Percentiles rank a stretch among this genome's conserved stretches.
Conservation (phyloP, 1,140 invertebrate genomes). For the Procambarus clarkii region DNA sequence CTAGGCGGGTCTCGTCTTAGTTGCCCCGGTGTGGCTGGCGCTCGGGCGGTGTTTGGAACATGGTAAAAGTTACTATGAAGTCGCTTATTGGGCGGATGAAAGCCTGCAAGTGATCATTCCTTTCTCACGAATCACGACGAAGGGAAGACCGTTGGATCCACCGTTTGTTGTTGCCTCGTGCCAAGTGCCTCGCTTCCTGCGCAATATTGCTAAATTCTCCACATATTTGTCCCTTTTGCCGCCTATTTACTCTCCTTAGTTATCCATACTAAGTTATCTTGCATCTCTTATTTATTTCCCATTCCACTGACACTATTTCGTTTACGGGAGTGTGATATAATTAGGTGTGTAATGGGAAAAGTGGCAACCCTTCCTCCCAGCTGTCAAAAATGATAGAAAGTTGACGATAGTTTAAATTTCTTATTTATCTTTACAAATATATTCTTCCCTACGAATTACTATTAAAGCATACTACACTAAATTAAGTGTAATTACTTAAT, state of each 20-base stretch:
- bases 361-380: not conserved
- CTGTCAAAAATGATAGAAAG: conserved; percentile 3
- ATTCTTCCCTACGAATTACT: too few species aligned
- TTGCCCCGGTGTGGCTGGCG: not conserved
- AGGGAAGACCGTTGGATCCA: conserved; percentile 29
- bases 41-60: not conserved
- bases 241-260: too few species aligned
- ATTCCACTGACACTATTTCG: too few species aligned
- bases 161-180: conserved; percentile 17
- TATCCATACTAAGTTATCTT: too few species aligned
- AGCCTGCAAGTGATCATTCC: conserved; percentile 25
- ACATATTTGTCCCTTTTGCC: not conserved
- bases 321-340: too few species aligned
- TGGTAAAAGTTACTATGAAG: not conserved
- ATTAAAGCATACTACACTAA: too few species aligned
- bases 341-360: not conserved
- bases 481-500: too few species aligned
- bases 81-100: conserved; percentile 19
- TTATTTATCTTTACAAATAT: too few species aligned
- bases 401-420: not conserved
- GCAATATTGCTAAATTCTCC: not conserved
- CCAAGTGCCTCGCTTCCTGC: not conserved
- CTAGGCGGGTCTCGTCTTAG: too few species aligned
- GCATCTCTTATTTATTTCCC: too few species aligned
- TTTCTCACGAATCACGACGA: conserved; percentile 24